Conservation (phyloP, 2,888 invertebrate species). For the Eucera pruinosa region DNA sequence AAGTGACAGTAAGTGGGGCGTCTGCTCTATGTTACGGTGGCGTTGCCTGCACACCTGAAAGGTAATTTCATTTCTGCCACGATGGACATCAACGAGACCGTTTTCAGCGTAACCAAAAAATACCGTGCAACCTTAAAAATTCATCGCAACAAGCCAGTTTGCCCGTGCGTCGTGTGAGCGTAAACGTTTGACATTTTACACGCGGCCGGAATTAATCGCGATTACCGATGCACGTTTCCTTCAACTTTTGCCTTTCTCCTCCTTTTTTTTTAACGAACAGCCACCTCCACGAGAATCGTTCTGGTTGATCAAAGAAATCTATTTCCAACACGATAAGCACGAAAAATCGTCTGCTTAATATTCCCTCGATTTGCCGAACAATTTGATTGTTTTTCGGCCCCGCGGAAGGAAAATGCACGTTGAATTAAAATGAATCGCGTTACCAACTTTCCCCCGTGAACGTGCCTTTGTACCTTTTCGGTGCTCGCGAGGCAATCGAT, state of each 20-base stretch:
- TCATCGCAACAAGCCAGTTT: slow-evolving; percentile 40
- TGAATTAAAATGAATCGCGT: slow-evolving; percentile 14
- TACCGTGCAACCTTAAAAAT: slow-evolving; percentile 45
- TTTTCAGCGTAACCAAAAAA: slow-evolving; percentile 44
- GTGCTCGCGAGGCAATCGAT: not conserved
- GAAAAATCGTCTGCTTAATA: slow-evolving; percentile 1
- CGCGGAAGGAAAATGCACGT: not conserved
- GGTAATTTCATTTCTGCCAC: slow-evolving; percentile 51
- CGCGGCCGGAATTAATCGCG: slow-evolving; percentile 37
- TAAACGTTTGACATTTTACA: slow-evolving; percentile 32
- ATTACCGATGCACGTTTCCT: slow-evolving; percentile 18
- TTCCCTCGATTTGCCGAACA: slow-evolving; percentile 11
- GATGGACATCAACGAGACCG: slow-evolving; percentile 50
- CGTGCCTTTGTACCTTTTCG: not conserved
- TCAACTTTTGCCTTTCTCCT: not conserved
- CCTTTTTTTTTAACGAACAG: slow-evolving; percentile 15
- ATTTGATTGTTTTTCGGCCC: not conserved
- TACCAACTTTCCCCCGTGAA: slow-evolving; percentile 1
- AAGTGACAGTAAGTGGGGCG: too few species aligned
- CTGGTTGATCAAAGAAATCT: not conserved
- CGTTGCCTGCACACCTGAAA: too few species aligned
- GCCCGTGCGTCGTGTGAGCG: not conserved
- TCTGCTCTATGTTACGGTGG: too few species aligned
- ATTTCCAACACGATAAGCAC: not conserved
- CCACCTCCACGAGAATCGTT: not conserved